phyloP scores from a whole-genome alignment of 2,888 invertebrate species.

The Cosmia trapezina region DNA sequence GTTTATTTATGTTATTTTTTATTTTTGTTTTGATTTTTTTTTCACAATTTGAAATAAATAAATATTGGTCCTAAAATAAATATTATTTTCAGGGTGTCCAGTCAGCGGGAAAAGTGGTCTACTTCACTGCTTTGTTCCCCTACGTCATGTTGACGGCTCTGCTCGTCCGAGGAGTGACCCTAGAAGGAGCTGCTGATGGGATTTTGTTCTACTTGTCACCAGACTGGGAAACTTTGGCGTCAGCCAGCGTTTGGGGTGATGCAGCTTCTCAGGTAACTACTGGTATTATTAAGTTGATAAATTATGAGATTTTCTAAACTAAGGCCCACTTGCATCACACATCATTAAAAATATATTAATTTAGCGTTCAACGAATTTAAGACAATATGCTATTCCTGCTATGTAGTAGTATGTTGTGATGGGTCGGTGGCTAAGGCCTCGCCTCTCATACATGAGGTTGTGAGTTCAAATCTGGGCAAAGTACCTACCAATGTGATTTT shows the following conservation, averaged over 20 bases:
- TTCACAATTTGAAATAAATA: no score
- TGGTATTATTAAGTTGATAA: background rate
- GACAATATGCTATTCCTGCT: background rate
- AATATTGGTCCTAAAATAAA: background rate
- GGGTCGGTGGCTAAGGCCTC: no score
- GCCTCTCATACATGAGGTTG: no score
- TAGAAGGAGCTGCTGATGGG: constrained; percentile 93
- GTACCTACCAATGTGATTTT: no score
- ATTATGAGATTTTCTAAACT: background rate
- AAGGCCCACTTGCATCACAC: background rate
- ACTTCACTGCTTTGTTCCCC: constrained; percentile 93
- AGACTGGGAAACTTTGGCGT: constrained; percentile 92
- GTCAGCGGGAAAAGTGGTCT: constrained; percentile 96
- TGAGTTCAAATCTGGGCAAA: no score
- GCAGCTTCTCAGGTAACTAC: constrained; percentile 92
- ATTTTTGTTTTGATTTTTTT: no score
- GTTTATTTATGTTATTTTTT: no score
- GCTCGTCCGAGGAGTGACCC: constrained; percentile 91
- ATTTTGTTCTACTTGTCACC: constrained; percentile 94
- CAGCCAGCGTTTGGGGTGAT: constrained; percentile 94
- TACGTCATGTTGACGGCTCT: constrained; percentile 93
- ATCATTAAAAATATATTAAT: background rate
- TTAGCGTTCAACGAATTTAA: background rate
- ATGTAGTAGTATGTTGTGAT: no score
- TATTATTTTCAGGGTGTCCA: constrained; percentile 92